A percentile compares a stretch with the other conserved stretches of the same genome.
Conservation (phyloP, 2,888 invertebrate genomes). For the Azorinus chamasolen region DNA sequence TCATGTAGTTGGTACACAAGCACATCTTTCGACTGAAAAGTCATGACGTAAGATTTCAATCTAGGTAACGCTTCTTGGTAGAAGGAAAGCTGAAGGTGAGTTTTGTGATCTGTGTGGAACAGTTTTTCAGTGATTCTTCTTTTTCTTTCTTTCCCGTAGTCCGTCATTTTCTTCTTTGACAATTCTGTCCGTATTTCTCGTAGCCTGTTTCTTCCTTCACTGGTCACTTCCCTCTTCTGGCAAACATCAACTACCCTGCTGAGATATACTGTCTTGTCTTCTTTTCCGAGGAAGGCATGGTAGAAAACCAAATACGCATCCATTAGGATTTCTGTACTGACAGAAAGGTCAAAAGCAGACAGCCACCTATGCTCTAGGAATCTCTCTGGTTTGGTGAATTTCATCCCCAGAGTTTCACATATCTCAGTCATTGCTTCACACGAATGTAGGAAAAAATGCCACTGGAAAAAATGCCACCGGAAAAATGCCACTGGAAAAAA, state of each 20-base stretch:
- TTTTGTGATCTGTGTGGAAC: conserved; percentile 1
- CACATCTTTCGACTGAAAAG: conserved; percentile 18
- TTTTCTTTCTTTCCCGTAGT: not conserved
- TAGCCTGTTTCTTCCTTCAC: too few relatives aligned
- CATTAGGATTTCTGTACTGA: conserved; percentile 21
- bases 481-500: too few relatives aligned
- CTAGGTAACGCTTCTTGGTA: conserved; percentile 15
- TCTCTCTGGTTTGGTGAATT: conserved; percentile 53
- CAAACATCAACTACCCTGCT: not conserved
- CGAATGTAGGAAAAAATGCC: too few relatives aligned
- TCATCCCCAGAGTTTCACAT: conserved; percentile 43
- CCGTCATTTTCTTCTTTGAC: not conserved
- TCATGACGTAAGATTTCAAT: conserved; percentile 33
- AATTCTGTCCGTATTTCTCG: too few relatives aligned
- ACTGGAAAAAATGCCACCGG: too few relatives aligned
- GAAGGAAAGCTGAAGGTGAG: conserved; percentile 12
- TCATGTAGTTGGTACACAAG: conserved; percentile 24
- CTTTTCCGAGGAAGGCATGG: conserved; percentile 11
- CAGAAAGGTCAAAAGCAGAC: conserved; percentile 41
- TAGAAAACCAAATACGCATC: conserved; percentile 36
- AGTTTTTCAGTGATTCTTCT: not conserved
- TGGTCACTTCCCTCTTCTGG: not conserved
- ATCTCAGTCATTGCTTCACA: conserved; percentile 45
- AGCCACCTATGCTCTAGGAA: conserved; percentile 58
- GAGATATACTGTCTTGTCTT: not conserved